A percentile compares a stretch with the other conserved stretches of the same genome.
These are phyloP conservation scores for Carcina quercana DNA, from an alignment of 2,888 invertebrate genomes.

Conservation along the genomic window DNA sequence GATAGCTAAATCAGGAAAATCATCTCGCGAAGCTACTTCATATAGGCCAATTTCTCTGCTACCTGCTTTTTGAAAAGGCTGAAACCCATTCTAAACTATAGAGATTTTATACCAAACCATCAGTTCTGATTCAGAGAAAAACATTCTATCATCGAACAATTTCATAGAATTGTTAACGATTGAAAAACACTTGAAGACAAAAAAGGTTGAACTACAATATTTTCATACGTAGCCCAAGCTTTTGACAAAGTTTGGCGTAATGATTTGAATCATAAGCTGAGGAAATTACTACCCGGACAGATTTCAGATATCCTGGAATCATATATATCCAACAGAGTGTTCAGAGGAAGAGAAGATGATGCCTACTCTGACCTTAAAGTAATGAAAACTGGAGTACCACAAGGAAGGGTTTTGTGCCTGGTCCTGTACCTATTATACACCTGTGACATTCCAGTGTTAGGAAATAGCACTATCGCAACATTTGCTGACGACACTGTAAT, in stretches of 20 bases:
- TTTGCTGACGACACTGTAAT: no score
- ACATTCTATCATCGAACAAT: neutral
- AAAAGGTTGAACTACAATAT: neutral
- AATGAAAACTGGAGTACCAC: no score
- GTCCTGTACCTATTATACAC: no score
- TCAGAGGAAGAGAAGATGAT: neutral
- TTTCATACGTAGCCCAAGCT: neutral
- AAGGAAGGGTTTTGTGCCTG: no score
- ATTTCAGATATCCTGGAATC: neutral
- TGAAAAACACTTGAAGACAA: neutral
- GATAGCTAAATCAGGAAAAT: constrained; percentile 4
- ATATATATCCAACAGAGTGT: no score
- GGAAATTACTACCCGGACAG: no score
- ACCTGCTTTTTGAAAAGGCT: neutral
- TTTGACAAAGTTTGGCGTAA: no score
- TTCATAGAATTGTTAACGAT: neutral
- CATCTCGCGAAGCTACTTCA: neutral
- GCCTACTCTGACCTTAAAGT: neutral
- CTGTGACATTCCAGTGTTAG: no score
- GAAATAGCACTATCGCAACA: no score
- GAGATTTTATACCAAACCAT: no score
- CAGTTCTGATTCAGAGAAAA: neutral
- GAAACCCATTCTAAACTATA: no score
- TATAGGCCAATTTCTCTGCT: neutral
- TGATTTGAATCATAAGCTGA: no score